Evolutionary conservation across 2,888 invertebrate species (phyloP), one percentile per base, ranked within the genome.

Genomic region (Rhagophthalmus giganteus): DNA sequence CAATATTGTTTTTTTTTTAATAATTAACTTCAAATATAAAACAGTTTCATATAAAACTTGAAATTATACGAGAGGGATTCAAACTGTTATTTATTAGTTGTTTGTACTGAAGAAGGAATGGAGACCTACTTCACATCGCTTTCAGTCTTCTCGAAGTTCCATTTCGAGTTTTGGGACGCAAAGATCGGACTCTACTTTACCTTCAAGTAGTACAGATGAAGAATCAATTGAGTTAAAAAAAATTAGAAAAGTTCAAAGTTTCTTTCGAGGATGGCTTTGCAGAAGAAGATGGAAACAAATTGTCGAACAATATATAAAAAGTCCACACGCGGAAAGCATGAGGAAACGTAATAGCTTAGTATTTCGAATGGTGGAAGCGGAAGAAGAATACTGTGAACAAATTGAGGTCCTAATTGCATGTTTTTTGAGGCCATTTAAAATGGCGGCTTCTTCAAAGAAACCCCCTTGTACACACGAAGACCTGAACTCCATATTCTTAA

Each of bases 241-340:
- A 77, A 93, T 94, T 60, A 93, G 93, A 74, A 88, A 88, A 76
- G 86, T 87, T 10, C 87, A 94, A 79, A 93, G 93, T 69, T 94
- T 94, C 76, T 94, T 94, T 76, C 82, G 94, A 3, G 94, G 94
- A 7, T 94, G 94, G 94, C 74, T 94, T 44, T 94, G 94, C 71
- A 81, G 94, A 7, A 79, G 94, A 5, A 79, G 94, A 28, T 94
- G 94, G 94, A 94, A 94, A 73, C 93, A 93, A 73, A 94, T 94
- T 46, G 94, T 94, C 10, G 93, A 94, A 64, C 90, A 94, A 71
- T 94, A 94, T 74, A 94, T 94, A 68, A 90, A 91, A 71, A 93
- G 92, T 53, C 94, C 94, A 0, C 94, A 94, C 70, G 94, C 94
- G 0, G 93, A 94, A 72, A 93, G 90, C 70, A 93, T 94, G 93